A percentile compares a stretch with the other conserved stretches of the same genome.
Evolutionary conservation across 2,113 vertebrate genomes (phyloP).

Genomic region (Todiramphus saurophagus): DNA sequence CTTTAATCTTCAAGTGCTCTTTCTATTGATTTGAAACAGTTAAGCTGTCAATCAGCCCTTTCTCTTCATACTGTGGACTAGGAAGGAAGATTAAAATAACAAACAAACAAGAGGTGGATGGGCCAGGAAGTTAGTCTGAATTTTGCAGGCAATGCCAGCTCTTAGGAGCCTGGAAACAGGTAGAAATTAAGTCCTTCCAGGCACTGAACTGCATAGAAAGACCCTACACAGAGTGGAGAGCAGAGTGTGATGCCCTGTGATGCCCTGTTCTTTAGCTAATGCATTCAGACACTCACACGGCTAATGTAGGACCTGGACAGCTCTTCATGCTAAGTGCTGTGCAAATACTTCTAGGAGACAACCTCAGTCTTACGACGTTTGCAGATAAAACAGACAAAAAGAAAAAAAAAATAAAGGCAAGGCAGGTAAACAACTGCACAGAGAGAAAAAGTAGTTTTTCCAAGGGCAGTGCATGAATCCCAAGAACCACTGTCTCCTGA

Average conservation of each 20-base stretch:
- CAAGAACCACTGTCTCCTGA: neutral
- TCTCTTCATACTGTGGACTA: conserved; percentile 22
- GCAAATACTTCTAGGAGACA: neutral
- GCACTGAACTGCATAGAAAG: neutral
- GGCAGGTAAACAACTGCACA: neutral
- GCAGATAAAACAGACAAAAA: neutral
- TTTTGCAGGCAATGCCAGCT: neutral
- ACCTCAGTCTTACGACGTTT: neutral
- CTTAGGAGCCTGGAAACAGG: neutral
- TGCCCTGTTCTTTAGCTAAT: neutral
- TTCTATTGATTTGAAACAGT: conserved; percentile 73
- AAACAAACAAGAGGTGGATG: conserved; percentile 65
- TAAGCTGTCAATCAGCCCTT: conserved; percentile 76
- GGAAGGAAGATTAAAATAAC: conserved; percentile 78
- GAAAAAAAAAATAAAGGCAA: neutral
- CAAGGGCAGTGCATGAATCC: neutral
- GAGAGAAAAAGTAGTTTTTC: neutral
- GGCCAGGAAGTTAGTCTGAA: conserved; percentile 35
- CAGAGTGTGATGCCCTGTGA: neutral
- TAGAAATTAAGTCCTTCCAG: neutral
- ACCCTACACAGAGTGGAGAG: neutral
- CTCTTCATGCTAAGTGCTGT: neutral
- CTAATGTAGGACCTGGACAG: neutral
- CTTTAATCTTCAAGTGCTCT: conserved; percentile 73
- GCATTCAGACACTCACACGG: neutral